Base-by-base conservation (phyloP, 2,797 vertebrate genomes). In the Pseudomugil gertrudae region DNA sequence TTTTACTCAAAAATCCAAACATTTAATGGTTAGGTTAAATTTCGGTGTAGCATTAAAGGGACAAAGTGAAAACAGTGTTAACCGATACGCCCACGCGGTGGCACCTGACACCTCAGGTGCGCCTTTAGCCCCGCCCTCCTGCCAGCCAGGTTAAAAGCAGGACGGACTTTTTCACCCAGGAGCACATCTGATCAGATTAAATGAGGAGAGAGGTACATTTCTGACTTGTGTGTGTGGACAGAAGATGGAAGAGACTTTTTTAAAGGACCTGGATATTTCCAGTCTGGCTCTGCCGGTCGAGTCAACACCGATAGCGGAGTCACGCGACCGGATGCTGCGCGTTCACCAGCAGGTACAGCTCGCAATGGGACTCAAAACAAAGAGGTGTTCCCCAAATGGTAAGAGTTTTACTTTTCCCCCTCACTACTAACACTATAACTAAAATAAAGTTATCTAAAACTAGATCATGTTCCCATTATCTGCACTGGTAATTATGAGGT, bases 291-390 rank as follows among this genome's bases (percentile, higher is more conserved):
- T 92, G 38, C 90, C 92, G 26, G 36, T 56, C 51, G 66, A n/a
- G n/a, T n/a, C n/a, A n/a, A n/a, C n/a, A n/a, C n/a, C n/a, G n/a
- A n/a, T n/a, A n/a, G n/a, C n/a, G n/a, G 54, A 38, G 0, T n/a
- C 65, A 0, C 38, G 4, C 30, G 69, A 83, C 9, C 75, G 74
- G 47, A 78, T 71, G 15, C 69, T 66, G 26, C 87, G 90, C 0
- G 88, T 91, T 0, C 87, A 84, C 0, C 87, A 79, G 64, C 92
- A 93, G 52, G 89, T 92, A 0, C 89, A 84, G 67, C 87, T 92
- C 53, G 88, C 86, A 0, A 62, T 92, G 65, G 70, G 77, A 0
- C 74, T 86, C 66, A 90, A 40, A 60, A 15, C 75, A 3, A 88
- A 48, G 5, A 84, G 14, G 51, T 6, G 26, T 2, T 11, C 26